Conservation (phyloP, 1,140 invertebrate species). For the Ceratosolen solmsi region DNA sequence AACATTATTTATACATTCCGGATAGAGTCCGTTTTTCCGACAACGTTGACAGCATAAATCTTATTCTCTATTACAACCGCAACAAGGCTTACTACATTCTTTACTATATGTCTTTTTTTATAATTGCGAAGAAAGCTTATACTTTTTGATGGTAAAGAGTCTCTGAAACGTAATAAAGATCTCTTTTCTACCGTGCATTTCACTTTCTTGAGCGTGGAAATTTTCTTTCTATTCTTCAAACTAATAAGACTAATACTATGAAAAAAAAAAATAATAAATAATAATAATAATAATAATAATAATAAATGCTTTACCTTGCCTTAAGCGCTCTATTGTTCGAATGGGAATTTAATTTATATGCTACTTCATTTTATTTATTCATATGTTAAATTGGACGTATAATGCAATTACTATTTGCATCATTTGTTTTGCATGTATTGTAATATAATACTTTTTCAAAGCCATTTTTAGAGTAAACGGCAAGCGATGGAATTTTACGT, state of each 20-base stretch:
- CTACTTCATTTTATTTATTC: neutral
- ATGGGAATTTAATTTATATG: neutral
- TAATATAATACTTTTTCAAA: neutral
- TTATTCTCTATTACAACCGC: neutral
- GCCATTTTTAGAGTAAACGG: neutral
- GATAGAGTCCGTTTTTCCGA: neutral
- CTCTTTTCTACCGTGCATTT: neutral
- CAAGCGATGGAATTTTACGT: neutral
- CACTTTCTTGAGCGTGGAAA: neutral
- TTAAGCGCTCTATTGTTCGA: neutral
- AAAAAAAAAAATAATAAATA: too few relatives aligned
- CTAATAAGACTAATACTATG: conserved; percentile 6
- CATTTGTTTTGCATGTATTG: neutral
- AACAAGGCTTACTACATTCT: neutral
- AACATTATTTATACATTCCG: conserved; percentile 6
- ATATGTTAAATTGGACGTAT: neutral
- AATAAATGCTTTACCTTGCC: neutral
- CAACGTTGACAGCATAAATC: neutral
- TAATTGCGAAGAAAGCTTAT: conserved; percentile 14
- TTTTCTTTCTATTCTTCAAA: neutral
- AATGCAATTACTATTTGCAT: neutral
- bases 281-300: too few relatives aligned
- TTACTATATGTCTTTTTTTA: conserved; percentile 6
- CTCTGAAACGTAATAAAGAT: conserved; percentile 22
- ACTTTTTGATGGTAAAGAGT: conserved; percentile 6